These are phyloP conservation scores for Oscheius myriophilus DNA, from an alignment of 2,888 invertebrate species.

Conservation along the genomic window DNA sequence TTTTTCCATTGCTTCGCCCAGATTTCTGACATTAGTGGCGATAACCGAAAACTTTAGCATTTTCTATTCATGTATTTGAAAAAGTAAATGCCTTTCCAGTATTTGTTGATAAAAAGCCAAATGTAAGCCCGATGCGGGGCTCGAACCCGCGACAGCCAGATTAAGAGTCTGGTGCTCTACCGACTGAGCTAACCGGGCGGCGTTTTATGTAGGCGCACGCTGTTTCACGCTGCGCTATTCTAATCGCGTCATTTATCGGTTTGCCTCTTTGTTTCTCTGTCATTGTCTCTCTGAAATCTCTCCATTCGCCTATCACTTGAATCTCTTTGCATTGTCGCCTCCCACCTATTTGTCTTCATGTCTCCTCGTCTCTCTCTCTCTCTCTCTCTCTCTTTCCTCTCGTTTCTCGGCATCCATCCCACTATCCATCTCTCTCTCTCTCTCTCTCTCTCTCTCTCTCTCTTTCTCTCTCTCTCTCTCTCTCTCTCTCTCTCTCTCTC, in stretches of 20 bases:
- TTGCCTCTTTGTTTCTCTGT: slow-evolving; percentile 11
- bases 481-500: slow-evolving; percentile 20
- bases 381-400: neutral
- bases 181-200: slow-evolving; percentile 68
- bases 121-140: slow-evolving; percentile 66
- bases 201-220: too few species aligned
- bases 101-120: too few species aligned
- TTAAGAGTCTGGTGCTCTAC: slow-evolving; percentile 70
- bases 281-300: neutral
- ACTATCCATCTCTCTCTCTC: slow-evolving; percentile 9
- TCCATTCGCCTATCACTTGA: neutral
- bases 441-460: too few species aligned
- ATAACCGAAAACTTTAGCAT: too few species aligned
- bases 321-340: neutral
- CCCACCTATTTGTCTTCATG: slow-evolving; percentile 4
- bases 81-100: too few species aligned
- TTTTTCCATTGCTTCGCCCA: too few species aligned
- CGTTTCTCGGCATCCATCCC: slow-evolving; percentile 5
- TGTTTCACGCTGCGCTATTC: too few species aligned
- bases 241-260: too few species aligned
- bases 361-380: slow-evolving; percentile 28
- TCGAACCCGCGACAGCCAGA: slow-evolving; percentile 69
- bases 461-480: too few species aligned
- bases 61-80: too few species aligned
- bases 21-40: too few species aligned